Base-by-base conservation (phyloP, 2,797 vertebrate species). In the Moxostoma hubbsi region DNA sequence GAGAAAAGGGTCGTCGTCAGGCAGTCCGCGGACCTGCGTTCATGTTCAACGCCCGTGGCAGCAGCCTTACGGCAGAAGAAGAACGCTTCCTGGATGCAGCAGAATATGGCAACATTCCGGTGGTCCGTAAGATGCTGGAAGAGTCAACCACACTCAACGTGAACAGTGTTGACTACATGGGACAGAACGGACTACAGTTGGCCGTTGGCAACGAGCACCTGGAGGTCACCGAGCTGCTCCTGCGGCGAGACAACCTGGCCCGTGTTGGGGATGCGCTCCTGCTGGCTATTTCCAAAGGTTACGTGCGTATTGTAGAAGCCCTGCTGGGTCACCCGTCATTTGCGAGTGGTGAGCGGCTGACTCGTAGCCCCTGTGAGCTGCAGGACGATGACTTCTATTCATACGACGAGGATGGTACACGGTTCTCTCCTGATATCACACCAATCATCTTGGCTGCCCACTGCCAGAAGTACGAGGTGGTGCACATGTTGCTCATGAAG, bases 101-200 rank as follows among this genome's bases (percentile, higher is more conserved):
- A 0, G 96, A 96, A 87, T 96, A 96, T 0, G 96, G 96, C 11
- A 96, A 96, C 89, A 96, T 96, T 84, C 95, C 95, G 0, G 96
- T 96, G 79, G 95, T 96, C 87, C 94, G 96, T 84, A 95, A 94
- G 87, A 96, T 96, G 96, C 89, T 96, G 79, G 96, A 96, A 79
- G 96, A 96, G 82, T 94, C 94, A 5, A 83, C 85, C 75, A 95
- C 93, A 0, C 89, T 96, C 57, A 96, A 95, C 55, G 95, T 96
- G 86, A 96, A 96, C 89, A 96, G 95, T n/a, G 93, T 96, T 54
- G 95, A 96, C 88, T 96, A 96, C 86, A 96, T 96, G 95, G 95
- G 95, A 81, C 95, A 96, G 85, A 96, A 95, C n/a, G 95, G 94
- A 79, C 87, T 96, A 85, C 95, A 96, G 92, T 90, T 96, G 62